A percentile compares a stretch with the other conserved stretches of the same genome.
Evolutionary conservation across 2,797 vertebrate genomes (phyloP).

Genomic region (Salarias fasciatus): DNA sequence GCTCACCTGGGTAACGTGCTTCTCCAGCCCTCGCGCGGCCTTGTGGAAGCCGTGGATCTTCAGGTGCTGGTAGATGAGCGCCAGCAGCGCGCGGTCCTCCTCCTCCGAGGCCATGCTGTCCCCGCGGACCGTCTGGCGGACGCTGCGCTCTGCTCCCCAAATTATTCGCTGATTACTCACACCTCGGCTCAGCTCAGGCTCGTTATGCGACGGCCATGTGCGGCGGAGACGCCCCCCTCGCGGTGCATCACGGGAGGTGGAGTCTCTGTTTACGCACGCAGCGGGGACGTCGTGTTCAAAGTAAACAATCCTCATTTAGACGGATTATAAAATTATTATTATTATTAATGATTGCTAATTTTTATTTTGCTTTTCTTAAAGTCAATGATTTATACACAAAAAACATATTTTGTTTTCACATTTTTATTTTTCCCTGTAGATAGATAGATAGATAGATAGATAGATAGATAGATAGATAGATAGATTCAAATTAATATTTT

Average conservation of each 20-base stretch:
- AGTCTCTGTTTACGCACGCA: constrained; percentile 9
- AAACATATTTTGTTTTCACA: too few species aligned
- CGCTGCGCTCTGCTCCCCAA: accelerated
- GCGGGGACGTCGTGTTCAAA: too few species aligned
- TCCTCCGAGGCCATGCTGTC: constrained; percentile 59
- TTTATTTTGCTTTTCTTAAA: too few species aligned
- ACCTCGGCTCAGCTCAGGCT: constrained; percentile 31
- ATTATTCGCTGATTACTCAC: constrained; percentile 26
- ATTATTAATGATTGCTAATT: too few species aligned
- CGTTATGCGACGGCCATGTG: constrained; percentile 32
- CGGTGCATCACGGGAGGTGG: constrained; percentile 54
- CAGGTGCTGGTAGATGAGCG: constrained; percentile 73
- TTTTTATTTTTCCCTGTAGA: too few species aligned
- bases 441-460: too few species aligned
- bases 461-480: too few species aligned
- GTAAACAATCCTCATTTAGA: too few species aligned
- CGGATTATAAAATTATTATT: too few species aligned
- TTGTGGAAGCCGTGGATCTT: constrained; percentile 65
- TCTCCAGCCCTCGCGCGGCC: constrained; percentile 72
- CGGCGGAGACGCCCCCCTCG: constrained; percentile 59
- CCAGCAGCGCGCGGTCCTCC: constrained; percentile 64
- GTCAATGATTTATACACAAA: too few species aligned
- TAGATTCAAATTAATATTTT: too few species aligned
- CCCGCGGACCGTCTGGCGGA: neutral
- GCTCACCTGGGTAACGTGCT: constrained; percentile 70